Evolutionary conservation across 2,797 vertebrate species (phyloP), one percentile per base, ranked within the genome.

Genomic region (Oryzias sinensis): DNA sequence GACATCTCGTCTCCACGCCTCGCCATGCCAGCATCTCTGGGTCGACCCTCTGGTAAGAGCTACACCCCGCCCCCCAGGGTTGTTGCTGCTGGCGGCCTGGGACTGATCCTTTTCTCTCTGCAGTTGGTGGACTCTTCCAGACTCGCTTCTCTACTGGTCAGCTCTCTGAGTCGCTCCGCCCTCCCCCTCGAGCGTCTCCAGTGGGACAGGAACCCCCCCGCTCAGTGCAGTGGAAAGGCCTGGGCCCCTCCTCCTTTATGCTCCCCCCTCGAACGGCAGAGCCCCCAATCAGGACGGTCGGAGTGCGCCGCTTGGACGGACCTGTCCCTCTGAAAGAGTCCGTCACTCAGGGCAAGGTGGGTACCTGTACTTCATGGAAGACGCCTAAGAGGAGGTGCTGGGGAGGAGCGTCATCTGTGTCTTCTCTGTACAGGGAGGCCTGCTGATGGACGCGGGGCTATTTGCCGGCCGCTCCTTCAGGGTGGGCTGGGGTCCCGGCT

Each of bases 401-500:
- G 33, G 33, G 33, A 37, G 9, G 33, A 37, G 33, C 13, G 3
- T 46, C 7, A 15, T 45, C 58, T n/a, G 22, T 3, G 37, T 27
- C 13, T 42, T 11, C 37, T 88, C 45, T 5, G 18, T 18, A 11
- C 81, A 94, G 43, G 95, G 93, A 0, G 85, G 80, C 33, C 78
- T 97, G 2, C 64, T 98, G 53, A 96, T 97, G 93, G 97, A 99
- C 4, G 92, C 93, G 1, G 95, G 93, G 0, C 86, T 99, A 20
- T 97, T 95, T 57, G 88, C 90, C 62, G 94, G 95, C 0, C 93
- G 96, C 4, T 96, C 96, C 0, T 98, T 98, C 68, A 86, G 95
- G 0, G 94, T 96, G 0, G 96, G 97, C 0, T 99, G 97, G 97
- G 97, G 95, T 0, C 96, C 97, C 5, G 90, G 93, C 73, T 97